These are phyloP conservation scores for Pentamera pediparva DNA, from an alignment of 53 echinoderm and acorn worm genomes.

Conservation along the genomic window DNA sequence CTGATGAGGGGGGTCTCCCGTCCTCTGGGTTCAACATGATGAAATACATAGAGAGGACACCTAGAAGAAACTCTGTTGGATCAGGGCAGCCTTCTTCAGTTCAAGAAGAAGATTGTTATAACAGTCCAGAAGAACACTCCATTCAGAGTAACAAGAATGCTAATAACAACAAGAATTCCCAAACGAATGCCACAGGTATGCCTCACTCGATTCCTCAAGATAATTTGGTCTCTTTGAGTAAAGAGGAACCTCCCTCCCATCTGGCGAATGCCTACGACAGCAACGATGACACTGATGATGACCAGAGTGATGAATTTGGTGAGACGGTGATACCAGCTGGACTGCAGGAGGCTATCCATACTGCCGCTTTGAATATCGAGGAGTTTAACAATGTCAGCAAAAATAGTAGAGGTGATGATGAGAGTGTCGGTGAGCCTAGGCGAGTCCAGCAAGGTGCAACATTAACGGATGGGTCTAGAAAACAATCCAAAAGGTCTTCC, in stretches of 20 bases:
- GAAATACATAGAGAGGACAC: too few species aligned
- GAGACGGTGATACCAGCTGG: conserved; percentile 19
- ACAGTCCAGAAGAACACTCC: neutral
- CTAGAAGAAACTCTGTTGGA: too few species aligned
- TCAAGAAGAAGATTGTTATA: neutral
- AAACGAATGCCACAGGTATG: neutral
- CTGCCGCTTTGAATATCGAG: conserved; percentile 7
- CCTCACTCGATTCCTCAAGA: neutral
- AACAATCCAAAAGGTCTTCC: too few species aligned
- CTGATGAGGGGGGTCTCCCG: too few species aligned
- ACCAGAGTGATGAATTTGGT: neutral
- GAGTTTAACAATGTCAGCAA: neutral
- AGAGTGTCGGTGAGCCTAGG: too few species aligned
- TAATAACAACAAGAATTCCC: neutral
- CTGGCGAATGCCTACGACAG: neutral
- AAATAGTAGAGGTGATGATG: too few species aligned
- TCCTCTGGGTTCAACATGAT: too few species aligned
- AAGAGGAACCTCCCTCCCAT: conserved; percentile 36
- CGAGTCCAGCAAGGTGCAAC: too few species aligned
- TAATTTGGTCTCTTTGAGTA: conserved; percentile 40
- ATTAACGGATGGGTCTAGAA: too few species aligned
- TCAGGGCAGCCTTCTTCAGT: too few species aligned
- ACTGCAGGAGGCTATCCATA: neutral
- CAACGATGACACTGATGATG: neutral
- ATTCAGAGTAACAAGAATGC: conserved; percentile 7